Conservation (phyloP, 2,113 vertebrate species). For the Cardinalis cardinalis region DNA sequence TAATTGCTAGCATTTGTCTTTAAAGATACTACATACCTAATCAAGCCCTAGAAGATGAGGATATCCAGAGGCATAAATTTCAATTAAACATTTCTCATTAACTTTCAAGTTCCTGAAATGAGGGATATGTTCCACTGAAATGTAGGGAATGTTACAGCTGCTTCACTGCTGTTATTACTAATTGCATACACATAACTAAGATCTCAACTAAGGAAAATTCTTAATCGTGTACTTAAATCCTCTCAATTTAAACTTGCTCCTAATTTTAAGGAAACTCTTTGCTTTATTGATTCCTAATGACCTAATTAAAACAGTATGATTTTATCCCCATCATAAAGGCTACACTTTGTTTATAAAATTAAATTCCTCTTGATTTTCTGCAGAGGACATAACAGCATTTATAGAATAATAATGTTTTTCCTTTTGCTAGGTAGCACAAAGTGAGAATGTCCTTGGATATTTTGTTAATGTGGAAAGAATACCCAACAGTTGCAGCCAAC, state of each 20-base stretch:
- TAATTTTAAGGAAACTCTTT: not conserved
- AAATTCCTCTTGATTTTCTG: not conserved
- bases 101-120: conserved; percentile 10
- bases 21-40: not conserved
- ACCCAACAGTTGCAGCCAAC: conserved; percentile 16
- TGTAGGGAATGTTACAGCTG: not conserved
- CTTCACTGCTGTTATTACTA: not conserved
- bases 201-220: not conserved
- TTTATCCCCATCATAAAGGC: not conserved
- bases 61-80: conserved; percentile 6
- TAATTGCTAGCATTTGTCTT: not conserved
- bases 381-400: not conserved
- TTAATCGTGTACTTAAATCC: not conserved
- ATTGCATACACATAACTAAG: not conserved
- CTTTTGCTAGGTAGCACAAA: conserved; percentile 20
- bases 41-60: not conserved
- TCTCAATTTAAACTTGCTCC: not conserved
- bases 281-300: not conserved
- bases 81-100: conserved; percentile 25
- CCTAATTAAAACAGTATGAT: not conserved
- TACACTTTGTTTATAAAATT: not conserved
- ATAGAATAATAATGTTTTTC: not conserved
- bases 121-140: not conserved
- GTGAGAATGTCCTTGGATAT: conserved; percentile 24
- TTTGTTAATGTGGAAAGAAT: conserved; percentile 24